A percentile compares a stretch with the other conserved stretches of the same genome.
Conservation (phyloP, 2,113 vertebrate species). For the Emydocephalus ijimae region DNA sequence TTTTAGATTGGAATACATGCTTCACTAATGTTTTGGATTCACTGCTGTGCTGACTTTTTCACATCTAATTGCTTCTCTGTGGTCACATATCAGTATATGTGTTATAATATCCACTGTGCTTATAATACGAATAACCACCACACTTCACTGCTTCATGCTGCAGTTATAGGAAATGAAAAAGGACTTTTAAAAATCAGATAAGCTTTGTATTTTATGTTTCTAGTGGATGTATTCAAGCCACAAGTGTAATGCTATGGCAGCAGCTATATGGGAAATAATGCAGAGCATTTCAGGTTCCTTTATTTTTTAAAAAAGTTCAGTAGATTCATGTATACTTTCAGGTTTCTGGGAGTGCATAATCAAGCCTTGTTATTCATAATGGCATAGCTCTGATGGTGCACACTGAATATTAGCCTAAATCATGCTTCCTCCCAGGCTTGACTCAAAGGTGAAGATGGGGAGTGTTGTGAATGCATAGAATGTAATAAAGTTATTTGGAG, state of each 20-base stretch:
- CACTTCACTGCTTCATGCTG: not conserved
- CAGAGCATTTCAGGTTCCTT: not conserved
- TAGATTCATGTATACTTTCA: not conserved
- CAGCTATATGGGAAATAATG: not conserved
- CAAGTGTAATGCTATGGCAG: not conserved
- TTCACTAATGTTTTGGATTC: not conserved
- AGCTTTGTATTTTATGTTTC: not conserved
- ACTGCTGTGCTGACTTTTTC: not conserved
- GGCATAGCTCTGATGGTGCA: not conserved
- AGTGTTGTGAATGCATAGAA: too few species aligned
- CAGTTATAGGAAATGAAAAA: not conserved
- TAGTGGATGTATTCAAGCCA: not conserved
- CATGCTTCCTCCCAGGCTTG: not conserved
- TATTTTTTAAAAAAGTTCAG: not conserved
- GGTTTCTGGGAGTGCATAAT: not conserved
- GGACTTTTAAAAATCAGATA: not conserved
- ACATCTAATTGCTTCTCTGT: not conserved
- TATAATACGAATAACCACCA: not conserved
- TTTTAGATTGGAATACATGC: not conserved
- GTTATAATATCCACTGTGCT: not conserved
- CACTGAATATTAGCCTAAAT: not conserved
- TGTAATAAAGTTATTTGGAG: too few species aligned
- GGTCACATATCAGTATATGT: not conserved
- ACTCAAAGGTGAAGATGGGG: not conserved
- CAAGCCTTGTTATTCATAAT: not conserved